Percentiles rank a stretch among this genome's conserved stretches.
Conservation (phyloP, 2,888 invertebrate species). For the Monochamus alternatus region DNA sequence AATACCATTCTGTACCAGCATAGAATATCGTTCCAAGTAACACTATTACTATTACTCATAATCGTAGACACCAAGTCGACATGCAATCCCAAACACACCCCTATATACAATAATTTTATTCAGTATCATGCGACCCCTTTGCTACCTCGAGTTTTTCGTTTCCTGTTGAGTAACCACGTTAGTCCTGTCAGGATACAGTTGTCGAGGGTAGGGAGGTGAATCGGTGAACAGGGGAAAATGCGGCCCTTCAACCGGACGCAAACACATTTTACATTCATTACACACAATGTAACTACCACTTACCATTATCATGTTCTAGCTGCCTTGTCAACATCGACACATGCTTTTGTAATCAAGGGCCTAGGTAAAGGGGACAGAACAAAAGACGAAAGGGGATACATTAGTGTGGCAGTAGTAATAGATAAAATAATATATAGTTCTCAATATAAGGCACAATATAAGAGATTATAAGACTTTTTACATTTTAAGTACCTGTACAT, state of each 20-base stretch:
- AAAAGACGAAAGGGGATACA: neutral
- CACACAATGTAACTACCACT: conserved; percentile 62
- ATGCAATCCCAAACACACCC: conserved; percentile 23
- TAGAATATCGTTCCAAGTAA: conserved; percentile 6
- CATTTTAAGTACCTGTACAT: too few relatives aligned
- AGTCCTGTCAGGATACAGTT: conserved; percentile 28
- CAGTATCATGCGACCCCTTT: conserved; percentile 36
- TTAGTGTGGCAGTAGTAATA: neutral
- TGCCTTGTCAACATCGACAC: conserved; percentile 52
- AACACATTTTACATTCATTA: conserved; percentile 63
- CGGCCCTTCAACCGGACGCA: conserved; percentile 55
- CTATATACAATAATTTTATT: conserved; percentile 31
- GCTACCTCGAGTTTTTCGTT: conserved; percentile 36
- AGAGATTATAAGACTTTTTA: too few relatives aligned
- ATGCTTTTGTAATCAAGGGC: conserved; percentile 11
- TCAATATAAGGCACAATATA: too few relatives aligned
- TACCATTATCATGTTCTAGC: conserved; percentile 55
- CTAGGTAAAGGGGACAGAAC: neutral
- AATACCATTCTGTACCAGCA: conserved; percentile 4
- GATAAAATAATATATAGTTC: too few relatives aligned
- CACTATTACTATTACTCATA: conserved; percentile 25
- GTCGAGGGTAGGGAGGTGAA: conserved; percentile 15
- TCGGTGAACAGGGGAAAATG: conserved; percentile 39
- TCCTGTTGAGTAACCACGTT: conserved; percentile 37
- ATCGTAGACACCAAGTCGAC: neutral